Percentiles rank a stretch among this genome's conserved stretches.
These are phyloP conservation scores for Onychostoma macrolepis DNA, from an alignment of 2,113 vertebrate species.

Conservation along the genomic window DNA sequence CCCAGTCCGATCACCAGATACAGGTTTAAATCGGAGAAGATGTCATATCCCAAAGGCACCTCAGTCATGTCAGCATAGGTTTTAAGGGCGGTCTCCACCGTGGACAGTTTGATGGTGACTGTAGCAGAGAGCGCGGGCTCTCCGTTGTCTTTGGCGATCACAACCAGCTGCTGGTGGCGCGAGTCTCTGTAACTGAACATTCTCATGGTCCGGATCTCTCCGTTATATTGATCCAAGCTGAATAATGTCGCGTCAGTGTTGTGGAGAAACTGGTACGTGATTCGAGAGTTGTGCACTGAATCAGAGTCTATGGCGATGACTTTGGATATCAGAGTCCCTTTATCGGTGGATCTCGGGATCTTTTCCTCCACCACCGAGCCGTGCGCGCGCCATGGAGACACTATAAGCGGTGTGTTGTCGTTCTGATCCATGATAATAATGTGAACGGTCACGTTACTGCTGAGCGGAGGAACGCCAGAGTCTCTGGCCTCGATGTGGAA, in stretches of 20 bases:
- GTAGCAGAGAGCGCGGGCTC: slow-evolving; percentile 79
- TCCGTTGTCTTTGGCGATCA: slow-evolving; percentile 73
- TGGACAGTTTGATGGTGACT: slow-evolving; percentile 73
- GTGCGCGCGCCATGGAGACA: slow-evolving; percentile 72
- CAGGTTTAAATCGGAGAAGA: slow-evolving; percentile 63
- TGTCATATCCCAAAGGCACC: slow-evolving; percentile 66
- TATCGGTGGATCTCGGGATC: slow-evolving; percentile 70
- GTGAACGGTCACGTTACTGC: slow-evolving; percentile 72
- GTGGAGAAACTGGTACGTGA: slow-evolving; percentile 81
- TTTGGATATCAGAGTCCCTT: slow-evolving; percentile 71
- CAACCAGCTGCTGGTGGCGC: slow-evolving; percentile 65
- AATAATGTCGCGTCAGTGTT: slow-evolving; percentile 79
- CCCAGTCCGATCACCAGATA: slow-evolving; percentile 71
- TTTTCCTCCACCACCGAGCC: slow-evolving; percentile 71
- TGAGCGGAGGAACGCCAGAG: slow-evolving; percentile 58
- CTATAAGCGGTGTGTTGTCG: slow-evolving; percentile 70
- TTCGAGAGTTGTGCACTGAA: slow-evolving; percentile 76
- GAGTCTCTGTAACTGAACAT: slow-evolving; percentile 73
- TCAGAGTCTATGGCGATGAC: slow-evolving; percentile 77
- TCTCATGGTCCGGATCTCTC: slow-evolving; percentile 60
- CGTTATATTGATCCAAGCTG: slow-evolving; percentile 69
- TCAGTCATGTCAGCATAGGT: slow-evolving; percentile 67
- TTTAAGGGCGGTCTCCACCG: slow-evolving; percentile 80
- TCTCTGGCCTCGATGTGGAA: slow-evolving; percentile 58
- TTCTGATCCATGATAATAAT: slow-evolving; percentile 80